Evolutionary conservation across 2,797 vertebrate species (phyloP), one percentile per base, ranked within the genome.

Genomic region (Karalla daura): DNA sequence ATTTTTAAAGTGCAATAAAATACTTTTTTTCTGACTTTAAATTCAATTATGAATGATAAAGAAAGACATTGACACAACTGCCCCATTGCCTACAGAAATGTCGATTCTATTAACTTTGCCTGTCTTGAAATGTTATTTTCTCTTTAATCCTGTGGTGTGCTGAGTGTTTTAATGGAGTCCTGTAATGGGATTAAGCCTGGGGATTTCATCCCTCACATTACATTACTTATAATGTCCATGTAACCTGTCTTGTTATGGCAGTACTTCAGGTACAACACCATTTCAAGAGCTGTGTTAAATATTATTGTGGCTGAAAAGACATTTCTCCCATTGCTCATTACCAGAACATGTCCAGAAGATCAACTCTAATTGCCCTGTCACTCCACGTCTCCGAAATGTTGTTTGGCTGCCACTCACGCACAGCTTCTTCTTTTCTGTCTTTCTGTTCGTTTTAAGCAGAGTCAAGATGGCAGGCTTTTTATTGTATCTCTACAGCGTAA

Each of bases 371-470:
- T 84, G 55, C 52, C 14, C 43, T 60, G 76, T 70, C 73, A 83
- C 52, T 63, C 55, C 17, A 56, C 56, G 72, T 67, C 50, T 74
- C 50, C 54, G 33, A 69, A 51, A 81, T 47, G 36, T 52, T 78
- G 81, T 81, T 79, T 68, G 73, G 63, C 81, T 90, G 88, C 68
- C 83, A 86, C 55, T 88, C 86, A 80, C 33, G 30, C 54, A 35
- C 58, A 44, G 62, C 27, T 55, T 60, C 58, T 60, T 33, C 54
- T 53, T 71, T 73, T 65, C 54, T 70, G 66, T 60, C 55, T 75
- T 53, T 83, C 75, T 45, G 56, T 37, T 74, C 20, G 37, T 70
- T 60, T 76, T 74, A 54, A 74, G 68, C 47, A 76, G 83, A 85
- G 55, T 81, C 76, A 78, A 73, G 71, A 86, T 75, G 69, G 75